Evolutionary conservation across 2,113 vertebrate species (phyloP).

Genomic region (Poecile atricapillus): DNA sequence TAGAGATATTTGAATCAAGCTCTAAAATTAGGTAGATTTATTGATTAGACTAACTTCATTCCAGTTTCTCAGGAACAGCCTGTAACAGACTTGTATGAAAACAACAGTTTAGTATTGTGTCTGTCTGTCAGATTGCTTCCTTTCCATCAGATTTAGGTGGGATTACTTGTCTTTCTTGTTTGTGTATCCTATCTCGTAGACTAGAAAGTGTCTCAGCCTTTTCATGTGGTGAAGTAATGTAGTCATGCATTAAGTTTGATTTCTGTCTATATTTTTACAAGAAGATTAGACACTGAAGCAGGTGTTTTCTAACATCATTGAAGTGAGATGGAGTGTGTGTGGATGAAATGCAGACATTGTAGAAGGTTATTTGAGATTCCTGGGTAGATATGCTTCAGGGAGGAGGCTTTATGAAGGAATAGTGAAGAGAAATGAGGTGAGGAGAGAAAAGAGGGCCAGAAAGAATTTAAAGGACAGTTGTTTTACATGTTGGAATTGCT

Average conservation of each 20-base stretch:
- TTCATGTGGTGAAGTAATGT: background rate
- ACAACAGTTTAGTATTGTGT: background rate
- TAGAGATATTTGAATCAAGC: background rate
- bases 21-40: slow-evolving; percentile 5
- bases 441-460: background rate
- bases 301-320: background rate
- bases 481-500: background rate
- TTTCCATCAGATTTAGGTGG: background rate
- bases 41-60: background rate
- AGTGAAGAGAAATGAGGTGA: slow-evolving; percentile 1
- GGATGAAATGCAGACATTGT: background rate
- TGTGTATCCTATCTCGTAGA: background rate
- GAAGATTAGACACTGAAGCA: background rate
- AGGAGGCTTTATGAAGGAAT: background rate
- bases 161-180: background rate
- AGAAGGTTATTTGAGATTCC: background rate
- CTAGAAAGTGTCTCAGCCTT: background rate
- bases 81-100: background rate
- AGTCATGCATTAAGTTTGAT: background rate
- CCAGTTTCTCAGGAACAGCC: background rate
- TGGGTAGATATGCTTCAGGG: background rate
- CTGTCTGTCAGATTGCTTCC: background rate
- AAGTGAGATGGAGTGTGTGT: background rate
- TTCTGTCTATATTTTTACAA: background rate
- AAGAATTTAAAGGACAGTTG: background rate